Evolutionary conservation across 2,888 invertebrate genomes (phyloP).

Genomic region (Nomada ferruginata): DNA sequence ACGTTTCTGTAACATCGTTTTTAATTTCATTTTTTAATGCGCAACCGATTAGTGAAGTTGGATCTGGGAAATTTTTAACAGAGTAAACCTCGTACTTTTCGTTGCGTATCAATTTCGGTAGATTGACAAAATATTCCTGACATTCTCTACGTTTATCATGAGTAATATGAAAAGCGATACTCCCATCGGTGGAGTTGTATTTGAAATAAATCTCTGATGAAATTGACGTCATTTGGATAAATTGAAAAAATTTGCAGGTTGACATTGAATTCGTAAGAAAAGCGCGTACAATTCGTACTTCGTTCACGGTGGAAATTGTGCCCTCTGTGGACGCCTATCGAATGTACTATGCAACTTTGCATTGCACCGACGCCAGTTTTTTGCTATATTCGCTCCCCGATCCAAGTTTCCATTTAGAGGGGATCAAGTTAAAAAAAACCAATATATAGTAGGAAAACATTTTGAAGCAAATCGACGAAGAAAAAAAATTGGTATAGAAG

Average conservation of each 20-base stretch:
- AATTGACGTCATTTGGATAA: too few species aligned
- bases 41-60: not conserved
- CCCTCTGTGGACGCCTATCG: slow-evolving; percentile 79
- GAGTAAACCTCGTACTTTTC: slow-evolving; percentile 16
- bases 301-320: slow-evolving; percentile 74
- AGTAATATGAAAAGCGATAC: not conserved
- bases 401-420: not conserved
- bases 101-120: not conserved
- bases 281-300: slow-evolving; percentile 25
- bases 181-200: not conserved
- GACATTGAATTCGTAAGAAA: too few species aligned
- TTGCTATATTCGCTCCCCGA: slow-evolving; percentile 16
- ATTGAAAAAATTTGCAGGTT: too few species aligned
- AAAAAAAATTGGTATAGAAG: slow-evolving; percentile 16
- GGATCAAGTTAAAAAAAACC: not conserved
- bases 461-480: not conserved
- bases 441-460: not conserved
- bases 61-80: not conserved
- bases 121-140: not conserved
- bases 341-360: slow-evolving; percentile 24
- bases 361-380: slow-evolving; percentile 34
- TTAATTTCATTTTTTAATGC: not conserved
- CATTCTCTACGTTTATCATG: too few species aligned
- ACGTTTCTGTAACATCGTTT: slow-evolving; percentile 72
- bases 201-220: not conserved